Evolutionary conservation across 2,113 vertebrate species (phyloP).

Genomic region (Meleagris gallopavo): DNA sequence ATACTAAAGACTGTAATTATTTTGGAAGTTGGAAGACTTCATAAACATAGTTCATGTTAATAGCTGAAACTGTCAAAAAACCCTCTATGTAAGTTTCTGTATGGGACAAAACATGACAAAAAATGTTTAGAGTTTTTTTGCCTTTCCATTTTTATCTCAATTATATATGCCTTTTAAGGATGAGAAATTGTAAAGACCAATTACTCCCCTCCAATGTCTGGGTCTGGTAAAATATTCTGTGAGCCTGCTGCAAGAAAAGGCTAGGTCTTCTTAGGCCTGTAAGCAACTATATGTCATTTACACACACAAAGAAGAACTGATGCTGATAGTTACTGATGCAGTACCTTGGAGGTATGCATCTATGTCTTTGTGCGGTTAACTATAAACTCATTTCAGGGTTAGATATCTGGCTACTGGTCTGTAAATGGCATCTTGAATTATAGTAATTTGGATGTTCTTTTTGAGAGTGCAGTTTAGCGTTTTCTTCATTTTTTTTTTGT

Average conservation of each 20-base stretch:
- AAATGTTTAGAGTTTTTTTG: neutral
- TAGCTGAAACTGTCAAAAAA: neutral
- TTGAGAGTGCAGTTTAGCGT: neutral
- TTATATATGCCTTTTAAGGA: neutral
- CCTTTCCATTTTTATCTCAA: neutral
- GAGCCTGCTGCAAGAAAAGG: neutral
- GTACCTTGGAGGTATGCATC: neutral
- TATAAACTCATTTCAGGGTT: neutral
- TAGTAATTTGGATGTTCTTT: neutral
- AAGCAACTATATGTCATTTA: neutral
- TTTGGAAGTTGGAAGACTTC: neutral
- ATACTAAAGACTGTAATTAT: neutral
- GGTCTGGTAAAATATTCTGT: neutral
- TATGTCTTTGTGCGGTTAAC: neutral
- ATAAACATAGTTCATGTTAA: neutral
- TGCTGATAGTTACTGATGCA: neutral
- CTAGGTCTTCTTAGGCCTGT: neutral
- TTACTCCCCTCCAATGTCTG: neutral
- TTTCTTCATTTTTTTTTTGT: slow-evolving; percentile 5
- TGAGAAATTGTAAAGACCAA: neutral
- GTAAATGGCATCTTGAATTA: neutral
- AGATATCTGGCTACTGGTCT: neutral
- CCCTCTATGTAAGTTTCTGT: neutral
- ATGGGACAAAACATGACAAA: neutral
- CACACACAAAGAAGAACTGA: neutral